Evolutionary conservation across 2,113 vertebrate genomes (phyloP), one percentile per base, ranked within the genome.

Genomic region (Baryphthengus martii): DNA sequence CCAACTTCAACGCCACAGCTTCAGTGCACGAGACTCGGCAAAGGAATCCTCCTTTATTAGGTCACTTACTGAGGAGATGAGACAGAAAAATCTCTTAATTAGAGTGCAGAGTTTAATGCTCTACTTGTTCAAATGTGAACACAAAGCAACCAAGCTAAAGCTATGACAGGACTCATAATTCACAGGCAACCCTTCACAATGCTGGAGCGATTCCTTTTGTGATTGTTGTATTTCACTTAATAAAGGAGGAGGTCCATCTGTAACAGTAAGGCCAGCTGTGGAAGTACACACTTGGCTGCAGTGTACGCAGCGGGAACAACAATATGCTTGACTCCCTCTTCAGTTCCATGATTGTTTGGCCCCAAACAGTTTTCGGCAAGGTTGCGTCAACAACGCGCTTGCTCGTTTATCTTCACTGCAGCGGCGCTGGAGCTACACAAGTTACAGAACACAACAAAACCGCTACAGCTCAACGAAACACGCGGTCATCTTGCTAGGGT

Each of bases 371-470:
- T 90, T 95, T 92, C 82, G 88, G 72, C 85, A 56, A 81, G 56
- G 42, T 31, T 86, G 44, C 10, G 0, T 66, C 91, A 88, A 53
- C 72, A 85, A 63, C 3, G 1, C 67, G 71, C 50, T 91, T 77
- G 74, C 17, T 35, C 42, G 24, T 77, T 93, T 88, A 25, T 74
- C 79, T 83, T 62, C 0, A 0, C 26, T 66, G 50, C 47, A 80
- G 75, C 50, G 25, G 63, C 0, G 0, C 23, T 5, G 4, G 23
- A 62, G 39, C 45, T 35, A 79, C 49, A 67, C 19, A 58, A 94
- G 84, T n/a, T 83, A 87, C 62, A 94, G 74, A 82, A 88, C 67
- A 45, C 74, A 88, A 88, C 37, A 88, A 71, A 96, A 89, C 11
- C 17, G 4, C 5, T 63, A 59, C 55, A 80, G 86, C 74, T 40